Evolutionary conservation across 2,888 invertebrate species (phyloP), one percentile per base, ranked within the genome.

Genomic region (Argynnis bischoffii): DNA sequence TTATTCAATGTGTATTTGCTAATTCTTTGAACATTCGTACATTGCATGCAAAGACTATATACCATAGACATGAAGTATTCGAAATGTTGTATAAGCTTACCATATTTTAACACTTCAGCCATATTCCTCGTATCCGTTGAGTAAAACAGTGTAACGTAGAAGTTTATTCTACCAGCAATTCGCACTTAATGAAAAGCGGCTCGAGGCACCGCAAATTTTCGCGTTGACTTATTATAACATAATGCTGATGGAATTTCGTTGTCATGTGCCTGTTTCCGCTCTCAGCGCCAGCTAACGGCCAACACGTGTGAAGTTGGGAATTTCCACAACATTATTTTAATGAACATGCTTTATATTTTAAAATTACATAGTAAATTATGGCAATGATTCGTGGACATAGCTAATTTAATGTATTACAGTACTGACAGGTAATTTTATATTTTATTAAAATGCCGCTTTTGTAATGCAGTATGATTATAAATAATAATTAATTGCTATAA

Each of bases 211-310:
- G 79, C 77, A 77, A 82, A 84, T 83, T 85, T 84, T 81, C 82
- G 81, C 80, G 79, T 77, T 75, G 78, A 83, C 84, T 85, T 86
- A 87, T 87, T 86, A 87, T 78, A 83, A 79, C 82, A 81, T 85
- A 83, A 86, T 81, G 84, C 80, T 88, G 86, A 88, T 89, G 88
- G 85, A 85, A 83, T 86, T 88, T 85, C 77, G 83, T 69, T 88
- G 87, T 87, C 84, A 81, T 72, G 71, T 74, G 76, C 76, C 55
- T 67, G 69, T 72, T 72, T 47, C 67, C 69, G 69, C 71, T 67
- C 47, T 54, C 63, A 51, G 57, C 63, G 57, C 63, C 63, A 64
- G 64, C 64, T 66, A 70, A 50, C 64, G 69, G 57, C 63, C 66
- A 69, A 72, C 71, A 71, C 72, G 76, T 75, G 71, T 74, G 74